These are phyloP conservation scores for Uropetala carovei DNA, from an alignment of 2,888 invertebrate genomes.

Conservation along the genomic window DNA sequence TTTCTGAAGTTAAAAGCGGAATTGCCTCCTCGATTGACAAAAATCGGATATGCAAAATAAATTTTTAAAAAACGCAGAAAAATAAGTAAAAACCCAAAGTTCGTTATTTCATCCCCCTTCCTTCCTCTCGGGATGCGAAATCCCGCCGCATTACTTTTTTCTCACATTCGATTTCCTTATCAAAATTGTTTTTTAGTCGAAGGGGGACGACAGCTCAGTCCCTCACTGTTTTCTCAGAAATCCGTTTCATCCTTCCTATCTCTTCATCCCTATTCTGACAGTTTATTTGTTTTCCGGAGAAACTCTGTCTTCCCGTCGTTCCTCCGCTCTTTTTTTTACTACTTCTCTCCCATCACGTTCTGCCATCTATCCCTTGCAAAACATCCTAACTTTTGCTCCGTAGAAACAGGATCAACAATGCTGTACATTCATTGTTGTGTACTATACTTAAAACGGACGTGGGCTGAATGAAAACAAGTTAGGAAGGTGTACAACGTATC, in stretches of 20 bases:
- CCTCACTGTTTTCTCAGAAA: not conserved
- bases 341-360: not conserved
- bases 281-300: constrained; percentile 13
- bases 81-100: no score
- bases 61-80: no score
- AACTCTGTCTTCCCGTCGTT: not conserved
- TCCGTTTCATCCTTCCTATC: not conserved
- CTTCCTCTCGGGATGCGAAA: no score
- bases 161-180: not conserved
- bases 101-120: no score
- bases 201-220: not conserved
- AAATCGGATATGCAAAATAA: no score
- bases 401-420: not conserved
- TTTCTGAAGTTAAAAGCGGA: no score
- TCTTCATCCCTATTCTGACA: not conserved
- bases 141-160: no score
- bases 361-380: not conserved
- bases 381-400: constrained; percentile 7
- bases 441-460: not conserved
- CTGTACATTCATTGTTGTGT: not conserved
- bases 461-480: no score
- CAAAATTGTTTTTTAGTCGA: not conserved
- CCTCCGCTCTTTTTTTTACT: not conserved
- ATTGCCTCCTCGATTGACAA: no score
- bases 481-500: no score